These are phyloP conservation scores for Cantharis flavilabris DNA, from an alignment of 2,888 invertebrate genomes.

Conservation along the genomic window DNA sequence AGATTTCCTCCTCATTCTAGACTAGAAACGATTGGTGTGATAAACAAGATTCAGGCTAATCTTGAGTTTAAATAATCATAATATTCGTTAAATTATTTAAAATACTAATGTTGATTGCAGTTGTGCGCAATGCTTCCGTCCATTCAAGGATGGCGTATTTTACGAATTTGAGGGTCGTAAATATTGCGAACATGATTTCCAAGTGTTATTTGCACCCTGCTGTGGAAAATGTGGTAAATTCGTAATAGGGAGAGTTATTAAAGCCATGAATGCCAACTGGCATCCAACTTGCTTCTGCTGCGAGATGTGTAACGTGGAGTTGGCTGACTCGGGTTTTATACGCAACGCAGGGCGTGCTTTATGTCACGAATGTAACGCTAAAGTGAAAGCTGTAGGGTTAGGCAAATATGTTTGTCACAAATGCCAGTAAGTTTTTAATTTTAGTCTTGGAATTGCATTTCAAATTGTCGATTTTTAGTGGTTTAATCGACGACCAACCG, in stretches of 20 bases:
- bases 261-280: slow-evolving; percentile 99
- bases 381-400: slow-evolving; percentile 90
- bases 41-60: too few relatives aligned
- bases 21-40: too few relatives aligned
- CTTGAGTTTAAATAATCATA: too few relatives aligned
- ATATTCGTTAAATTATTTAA: too few relatives aligned
- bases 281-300: slow-evolving; percentile 98
- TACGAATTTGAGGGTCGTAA: slow-evolving; percentile 99
- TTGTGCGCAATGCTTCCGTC: slow-evolving; percentile 98
- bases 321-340: slow-evolving; percentile 97
- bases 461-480: slow-evolving; percentile 60
- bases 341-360: slow-evolving; percentile 85
- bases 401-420: slow-evolving; percentile 98
- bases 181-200: slow-evolving; percentile 99
- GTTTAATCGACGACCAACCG: slow-evolving; percentile 89
- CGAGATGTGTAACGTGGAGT: slow-evolving; percentile 86
- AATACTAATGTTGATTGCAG: slow-evolving; percentile 56
- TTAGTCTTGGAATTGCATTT: not conserved
- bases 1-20: too few relatives aligned
- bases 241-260: slow-evolving; percentile 98
- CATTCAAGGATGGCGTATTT: slow-evolving; percentile 96
- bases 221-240: slow-evolving; percentile 84
- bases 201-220: slow-evolving; percentile 86
- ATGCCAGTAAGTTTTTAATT: slow-evolving; percentile 80
- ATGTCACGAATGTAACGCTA: slow-evolving; percentile 96